Base-by-base conservation (phyloP, 2,113 vertebrate species). In the Antigone vipio region DNA sequence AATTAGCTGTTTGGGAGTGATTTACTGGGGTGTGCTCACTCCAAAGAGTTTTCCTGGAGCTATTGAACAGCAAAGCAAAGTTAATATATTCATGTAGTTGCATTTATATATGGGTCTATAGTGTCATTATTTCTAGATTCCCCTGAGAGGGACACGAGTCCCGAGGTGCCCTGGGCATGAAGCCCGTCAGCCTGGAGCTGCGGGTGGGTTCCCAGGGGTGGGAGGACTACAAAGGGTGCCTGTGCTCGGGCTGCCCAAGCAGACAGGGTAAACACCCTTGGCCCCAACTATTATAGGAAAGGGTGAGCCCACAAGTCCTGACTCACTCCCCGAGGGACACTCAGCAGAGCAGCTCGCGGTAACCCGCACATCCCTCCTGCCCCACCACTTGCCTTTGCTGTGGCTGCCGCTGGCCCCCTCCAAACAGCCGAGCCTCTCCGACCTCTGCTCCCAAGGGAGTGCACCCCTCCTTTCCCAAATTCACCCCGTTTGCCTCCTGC, bases 271-370 rank as follows among this genome's bases (percentile, higher is more conserved):
- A 97, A 95, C 88, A 91, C 50, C 38, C 72, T 83, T 0, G 0
- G 79, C 79, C 47, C 64, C 60, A 45, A 15, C 92, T 95, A 90
- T 95, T 93, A 85, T 1, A 71, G 88, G 83, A 95, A 94, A 90
- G 42, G 68, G 63, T 11, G 44, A 92, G 32, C 75, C 75, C 92
- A 91, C 88, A 62, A 18, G 66, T 80, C 75, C 85, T 95, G 91
- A 93, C 86, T 95, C 95, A 88, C 44, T 62, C 82, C 78, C 71
- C 0, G 1, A n/a, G 77, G 90, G 91, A 92, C 56, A 56, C 10
- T 16, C 58, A 26, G 69, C 85, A 75, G 63, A 84, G 88, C 67
- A 85, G 83, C 52, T 73, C 1, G 53, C 4, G 68, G 91, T 88
- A 75, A 88, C 35, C 19, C 1, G 0, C 84, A 63, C 52, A 59